Evolutionary conservation across 2,888 invertebrate genomes (phyloP), one percentile per base, ranked within the genome.

Genomic region (Hydriomena furcata): DNA sequence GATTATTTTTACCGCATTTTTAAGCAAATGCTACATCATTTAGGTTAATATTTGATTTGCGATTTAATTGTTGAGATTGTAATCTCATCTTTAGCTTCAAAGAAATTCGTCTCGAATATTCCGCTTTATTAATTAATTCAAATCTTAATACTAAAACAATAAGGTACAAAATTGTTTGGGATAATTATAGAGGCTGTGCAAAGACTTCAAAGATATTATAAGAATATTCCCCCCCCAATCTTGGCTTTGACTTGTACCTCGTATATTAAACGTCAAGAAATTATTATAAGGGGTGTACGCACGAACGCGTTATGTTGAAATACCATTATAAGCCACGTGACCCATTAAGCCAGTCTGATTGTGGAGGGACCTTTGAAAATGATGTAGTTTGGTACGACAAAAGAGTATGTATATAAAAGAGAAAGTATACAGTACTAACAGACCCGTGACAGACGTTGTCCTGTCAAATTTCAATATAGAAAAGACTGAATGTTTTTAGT

Each of bases 261-360:
- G 53, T 58, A 60, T 52, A 58, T 58, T 49, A 60, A 60, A 57
- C 48, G 55, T 58, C 58, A 52, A 52, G 53, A 54, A 53, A 60
- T 60, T 54, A 60, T 55, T 58, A 48, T 58, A 58, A 42, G 54
- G 56, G 52, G 50, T 48, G 52, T 43, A 40, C 56, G 56, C 59
- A 60, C 54, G 59, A 54, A 51, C 55, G 52, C 54, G 47, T 48
- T 45, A 55, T 52, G 47, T 10, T 40, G 17, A 56, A 59, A 56
- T 27, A 28, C 56, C 48, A 57, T 60, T 55, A 60, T 20, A 42
- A 42, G 40, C 34, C 59, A 54, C 54, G 54, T 37, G 59, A 28
- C 51, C 30, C 42, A 42, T 42, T 42, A 38, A 36, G 30, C 28
- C 27, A 37, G 51, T 35, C 4, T 37, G 10, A 44, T 30, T 30